These are phyloP conservation scores for Acrocyrtus sp. DNA, from an alignment of 2,888 invertebrate genomes.

Conservation along the genomic window DNA sequence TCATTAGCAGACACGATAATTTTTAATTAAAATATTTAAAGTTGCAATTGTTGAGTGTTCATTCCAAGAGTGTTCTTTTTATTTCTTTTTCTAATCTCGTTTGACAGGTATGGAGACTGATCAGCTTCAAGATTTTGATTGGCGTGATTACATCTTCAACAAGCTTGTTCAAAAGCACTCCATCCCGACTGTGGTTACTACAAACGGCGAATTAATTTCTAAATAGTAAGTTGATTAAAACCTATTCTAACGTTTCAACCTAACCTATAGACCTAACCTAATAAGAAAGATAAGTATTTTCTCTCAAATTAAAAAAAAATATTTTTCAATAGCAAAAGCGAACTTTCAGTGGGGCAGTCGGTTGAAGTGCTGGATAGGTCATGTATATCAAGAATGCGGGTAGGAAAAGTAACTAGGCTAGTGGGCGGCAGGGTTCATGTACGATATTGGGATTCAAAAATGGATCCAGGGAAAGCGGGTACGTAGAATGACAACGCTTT, in stretches of 20 bases:
- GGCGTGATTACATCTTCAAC: constrained; percentile 69
- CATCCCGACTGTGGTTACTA: constrained; percentile 68
- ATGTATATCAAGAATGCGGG: constrained; percentile 87
- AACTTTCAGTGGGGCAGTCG: constrained; percentile 72
- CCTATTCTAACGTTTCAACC: no score
- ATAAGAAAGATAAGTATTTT: not conserved
- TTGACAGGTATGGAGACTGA: constrained; percentile 58
- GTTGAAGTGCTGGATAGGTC: constrained; percentile 97
- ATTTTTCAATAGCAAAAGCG: constrained; percentile 19
- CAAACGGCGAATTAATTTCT: constrained; percentile 37
- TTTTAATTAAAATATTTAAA: not conserved
- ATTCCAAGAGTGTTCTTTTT: not conserved
- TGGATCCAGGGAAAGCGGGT: constrained; percentile 20
- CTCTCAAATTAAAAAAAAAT: not conserved
- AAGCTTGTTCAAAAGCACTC: constrained; percentile 69
- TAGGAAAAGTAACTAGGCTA: constrained; percentile 89
- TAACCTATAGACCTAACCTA: no score
- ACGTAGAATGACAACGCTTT: not conserved
- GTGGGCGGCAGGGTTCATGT: constrained; percentile 91
- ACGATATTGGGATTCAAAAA: constrained; percentile 83
- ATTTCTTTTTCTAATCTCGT: constrained; percentile 64
- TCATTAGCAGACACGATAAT: not conserved
- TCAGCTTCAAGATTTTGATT: constrained; percentile 65
- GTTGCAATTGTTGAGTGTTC: not conserved
- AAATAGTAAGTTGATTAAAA: constrained; percentile 23